Evolutionary conservation across 2,113 vertebrate genomes (phyloP), one percentile per base, ranked within the genome.

Genomic region (Fulica atra): DNA sequence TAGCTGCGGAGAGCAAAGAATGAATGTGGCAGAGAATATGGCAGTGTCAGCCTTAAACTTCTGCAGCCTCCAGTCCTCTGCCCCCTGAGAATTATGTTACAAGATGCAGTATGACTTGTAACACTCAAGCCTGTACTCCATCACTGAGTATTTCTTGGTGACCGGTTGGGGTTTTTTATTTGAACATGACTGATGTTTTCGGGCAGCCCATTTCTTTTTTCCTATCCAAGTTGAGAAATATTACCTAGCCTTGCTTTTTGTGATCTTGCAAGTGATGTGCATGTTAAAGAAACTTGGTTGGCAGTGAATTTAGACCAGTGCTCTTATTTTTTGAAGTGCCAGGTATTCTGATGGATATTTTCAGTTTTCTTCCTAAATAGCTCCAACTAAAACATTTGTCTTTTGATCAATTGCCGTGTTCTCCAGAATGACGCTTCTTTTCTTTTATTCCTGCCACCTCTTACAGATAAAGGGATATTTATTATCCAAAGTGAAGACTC

Each of bases 401-500:
- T 81, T 78, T 36, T 66, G 28, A 61, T 74, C 31, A 71, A 16
- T 35, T 78, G 24, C 26, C 36, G 25, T 53, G 13, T 72, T 84
- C 13, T 88, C 28, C 28, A 54, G 17, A 65, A 25, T 79, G 42
- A 92, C 68, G 70, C 8, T 35, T 48, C 38, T 51, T 13, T 8
- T 33, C 6, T 7, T 20, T 3, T 48, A 48, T 48, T 48, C 20
- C 48, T 48, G 48, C 19, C 48, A 48, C 4, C 26, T 71, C 29
- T 29, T 96, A 16, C 95, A 99, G 99, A 96, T 95, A 98, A 99
- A 97, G 98, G 98, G 29, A 86, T 99, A 72, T 99, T 99, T 88
- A 92, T 98, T 93, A 97, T 99, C 92, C 98, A 99, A 97, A 99
- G 98, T 26, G 96, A 98, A 65, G 92, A 93, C 38, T 96, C 98